phyloP scores from a whole-genome alignment of 2,888 invertebrate genomes.

The Andrena camellia region DNA sequence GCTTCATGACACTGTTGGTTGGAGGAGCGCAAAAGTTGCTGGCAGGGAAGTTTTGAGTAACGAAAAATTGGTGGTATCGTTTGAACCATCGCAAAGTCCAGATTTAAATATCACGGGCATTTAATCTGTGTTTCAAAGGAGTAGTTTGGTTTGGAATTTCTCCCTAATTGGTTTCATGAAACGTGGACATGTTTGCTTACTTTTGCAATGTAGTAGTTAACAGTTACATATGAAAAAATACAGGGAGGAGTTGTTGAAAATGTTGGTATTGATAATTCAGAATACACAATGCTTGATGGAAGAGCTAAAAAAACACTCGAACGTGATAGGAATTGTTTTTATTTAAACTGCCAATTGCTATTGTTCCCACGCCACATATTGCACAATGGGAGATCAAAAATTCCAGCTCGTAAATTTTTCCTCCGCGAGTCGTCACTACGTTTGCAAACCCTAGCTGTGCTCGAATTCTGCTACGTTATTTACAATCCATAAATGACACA shows the following conservation, averaged over 20 bases:
- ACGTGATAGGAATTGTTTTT: neutral
- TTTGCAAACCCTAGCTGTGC: neutral
- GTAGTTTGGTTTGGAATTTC: neutral
- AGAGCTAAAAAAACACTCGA: neutral
- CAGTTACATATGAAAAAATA: neutral
- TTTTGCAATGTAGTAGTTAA: neutral
- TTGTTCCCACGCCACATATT: neutral
- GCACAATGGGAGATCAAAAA: neutral
- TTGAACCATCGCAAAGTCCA: neutral
- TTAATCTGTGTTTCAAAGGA: neutral
- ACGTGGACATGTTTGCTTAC: neutral
- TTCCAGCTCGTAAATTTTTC: neutral
- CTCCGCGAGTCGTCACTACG: neutral
- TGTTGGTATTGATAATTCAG: neutral
- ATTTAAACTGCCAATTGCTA: neutral
- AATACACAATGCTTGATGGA: neutral
- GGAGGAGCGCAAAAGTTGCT: conserved; percentile 2
- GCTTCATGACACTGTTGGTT: conserved; percentile 1
- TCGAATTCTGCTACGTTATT: neutral
- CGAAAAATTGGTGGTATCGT: conserved; percentile 3
- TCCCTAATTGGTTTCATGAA: neutral
- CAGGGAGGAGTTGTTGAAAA: neutral
- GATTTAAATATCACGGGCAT: neutral
- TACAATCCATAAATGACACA: neutral
- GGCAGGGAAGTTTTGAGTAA: neutral